phyloP scores from a whole-genome alignment of 1,140 invertebrate genomes.

The Orius insidiosus region DNA sequence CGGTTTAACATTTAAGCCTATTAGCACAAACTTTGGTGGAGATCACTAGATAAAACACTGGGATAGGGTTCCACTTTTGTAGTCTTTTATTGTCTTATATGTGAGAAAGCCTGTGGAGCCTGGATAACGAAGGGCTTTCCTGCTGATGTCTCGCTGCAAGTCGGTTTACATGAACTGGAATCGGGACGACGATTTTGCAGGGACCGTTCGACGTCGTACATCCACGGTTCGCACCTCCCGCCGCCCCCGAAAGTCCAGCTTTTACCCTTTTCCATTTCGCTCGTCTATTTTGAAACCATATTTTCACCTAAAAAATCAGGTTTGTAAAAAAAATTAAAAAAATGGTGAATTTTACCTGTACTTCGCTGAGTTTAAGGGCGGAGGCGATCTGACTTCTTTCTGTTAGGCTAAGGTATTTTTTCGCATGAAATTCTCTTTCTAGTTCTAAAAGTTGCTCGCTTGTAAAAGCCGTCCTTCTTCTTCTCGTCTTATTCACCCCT shows the following conservation, averaged over 20 bases:
- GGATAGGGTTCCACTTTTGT: too few relatives aligned
- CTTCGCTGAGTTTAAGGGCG: slow-evolving; percentile 79
- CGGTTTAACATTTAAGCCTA: too few relatives aligned
- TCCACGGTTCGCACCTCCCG: slow-evolving; percentile 24
- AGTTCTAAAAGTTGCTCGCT: slow-evolving; percentile 88
- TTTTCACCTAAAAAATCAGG: slow-evolving; percentile 61
- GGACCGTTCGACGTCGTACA: slow-evolving; percentile 26
- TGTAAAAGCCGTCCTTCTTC: slow-evolving; percentile 86
- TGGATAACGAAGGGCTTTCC: slow-evolving; percentile 8
- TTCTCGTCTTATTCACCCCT: slow-evolving; percentile 48
- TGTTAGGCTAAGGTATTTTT: slow-evolving; percentile 90
- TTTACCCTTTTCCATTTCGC: slow-evolving; percentile 97
- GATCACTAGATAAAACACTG: too few relatives aligned
- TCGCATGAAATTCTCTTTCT: slow-evolving; percentile 90
- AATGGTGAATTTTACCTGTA: slow-evolving; percentile 46
- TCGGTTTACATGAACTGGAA: slow-evolving; percentile 90
- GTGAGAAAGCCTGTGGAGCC: slow-evolving; percentile 11
- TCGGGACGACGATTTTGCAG: slow-evolving; percentile 85
- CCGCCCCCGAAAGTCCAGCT: slow-evolving; percentile 53
- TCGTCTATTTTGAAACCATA: slow-evolving; percentile 97
- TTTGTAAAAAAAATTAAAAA: background rate
- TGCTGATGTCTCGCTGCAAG: slow-evolving; percentile 86
- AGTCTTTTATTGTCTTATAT: background rate
- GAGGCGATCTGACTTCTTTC: slow-evolving; percentile 91
- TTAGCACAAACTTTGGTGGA: too few relatives aligned